Evolutionary conservation across 2,888 invertebrate genomes (phyloP).

Genomic region (Cyclophora punctaria): DNA sequence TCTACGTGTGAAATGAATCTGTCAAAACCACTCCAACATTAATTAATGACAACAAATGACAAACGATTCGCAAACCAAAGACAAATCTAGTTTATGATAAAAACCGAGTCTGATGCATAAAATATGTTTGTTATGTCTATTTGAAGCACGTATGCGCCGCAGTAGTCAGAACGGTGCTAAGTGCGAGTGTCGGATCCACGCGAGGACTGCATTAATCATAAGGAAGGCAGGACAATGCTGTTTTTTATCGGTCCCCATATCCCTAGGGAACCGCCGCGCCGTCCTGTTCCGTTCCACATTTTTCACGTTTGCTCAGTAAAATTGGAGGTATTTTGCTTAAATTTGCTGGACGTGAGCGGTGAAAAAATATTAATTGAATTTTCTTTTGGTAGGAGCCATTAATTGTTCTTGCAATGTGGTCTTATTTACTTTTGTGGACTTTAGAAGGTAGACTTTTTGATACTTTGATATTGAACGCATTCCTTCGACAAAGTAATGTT

Average conservation of each 20-base stretch:
- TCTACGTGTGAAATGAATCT: no score
- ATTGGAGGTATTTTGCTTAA: conserved; percentile 21
- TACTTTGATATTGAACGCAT: no score
- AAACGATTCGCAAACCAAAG: no score
- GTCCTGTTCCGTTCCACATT: conserved; percentile 37
- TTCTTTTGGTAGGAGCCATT: no score
- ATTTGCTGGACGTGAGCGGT: conserved; percentile 4
- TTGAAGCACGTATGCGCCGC: conserved; percentile 1
- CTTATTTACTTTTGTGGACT: no score
- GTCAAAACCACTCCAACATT: no score
- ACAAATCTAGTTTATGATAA: no score
- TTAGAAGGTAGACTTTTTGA: no score
- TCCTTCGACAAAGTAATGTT: no score
- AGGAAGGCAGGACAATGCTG: conserved; percentile 42
- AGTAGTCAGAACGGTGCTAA: conserved; percentile 8
- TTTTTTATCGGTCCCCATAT: conserved; percentile 43
- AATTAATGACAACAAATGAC: no score
- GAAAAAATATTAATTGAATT: no score
- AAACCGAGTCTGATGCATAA: neutral
- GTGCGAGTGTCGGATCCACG: conserved; percentile 40
- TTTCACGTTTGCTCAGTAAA: conserved; percentile 36
- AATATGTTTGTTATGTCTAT: neutral
- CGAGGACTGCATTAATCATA: conserved; percentile 58
- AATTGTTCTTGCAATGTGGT: no score
- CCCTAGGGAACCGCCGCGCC: conserved; percentile 33